A percentile compares a stretch with the other conserved stretches of the same genome.
Conservation (phyloP, 1,140 invertebrate genomes). For the Drosophila watanabei region DNA sequence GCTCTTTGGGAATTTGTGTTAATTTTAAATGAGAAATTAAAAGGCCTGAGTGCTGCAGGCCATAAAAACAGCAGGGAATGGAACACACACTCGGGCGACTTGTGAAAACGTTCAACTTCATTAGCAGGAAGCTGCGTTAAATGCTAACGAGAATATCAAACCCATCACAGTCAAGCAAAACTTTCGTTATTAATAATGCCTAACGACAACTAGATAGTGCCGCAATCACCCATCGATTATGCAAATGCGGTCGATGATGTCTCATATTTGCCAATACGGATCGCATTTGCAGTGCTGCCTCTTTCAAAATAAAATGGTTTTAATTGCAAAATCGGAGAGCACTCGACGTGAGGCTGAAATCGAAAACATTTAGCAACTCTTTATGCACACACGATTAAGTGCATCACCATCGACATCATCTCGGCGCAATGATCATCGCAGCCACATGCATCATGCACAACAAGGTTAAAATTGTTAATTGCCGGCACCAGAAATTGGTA, state of each 20-base stretch:
- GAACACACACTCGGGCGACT: constrained; percentile 25
- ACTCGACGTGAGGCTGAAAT: constrained; percentile 33
- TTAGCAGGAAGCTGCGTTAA: constrained; percentile 15
- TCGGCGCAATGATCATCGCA: constrained; percentile 31
- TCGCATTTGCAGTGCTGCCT: background rate
- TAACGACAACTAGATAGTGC: constrained; percentile 1
- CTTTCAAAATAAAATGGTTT: constrained; percentile 49
- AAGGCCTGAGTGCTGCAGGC: constrained; percentile 19
- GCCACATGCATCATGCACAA: constrained; percentile 62
- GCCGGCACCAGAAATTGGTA: constrained; percentile 41
- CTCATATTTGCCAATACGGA: constrained; percentile 32
- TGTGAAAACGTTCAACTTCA: constrained; percentile 8
- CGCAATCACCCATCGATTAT: constrained; percentile 41
- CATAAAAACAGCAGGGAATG: constrained; percentile 15
- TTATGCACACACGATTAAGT: constrained; percentile 23
- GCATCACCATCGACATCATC: constrained; percentile 26
- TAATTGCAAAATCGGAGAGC: constrained; percentile 60
- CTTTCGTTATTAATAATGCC: constrained; percentile 41
- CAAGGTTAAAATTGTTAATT: constrained; percentile 73
- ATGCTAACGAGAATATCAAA: constrained; percentile 41
- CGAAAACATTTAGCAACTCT: constrained; percentile 50
- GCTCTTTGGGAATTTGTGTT: constrained; percentile 39
- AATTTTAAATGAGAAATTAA: constrained; percentile 51
- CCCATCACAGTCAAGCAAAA: constrained; percentile 19
- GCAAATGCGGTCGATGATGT: constrained; percentile 41